A percentile compares a stretch with the other conserved stretches of the same genome.
phyloP scores from a whole-genome alignment of 2,113 vertebrate species.

The Malurus elegans region DNA sequence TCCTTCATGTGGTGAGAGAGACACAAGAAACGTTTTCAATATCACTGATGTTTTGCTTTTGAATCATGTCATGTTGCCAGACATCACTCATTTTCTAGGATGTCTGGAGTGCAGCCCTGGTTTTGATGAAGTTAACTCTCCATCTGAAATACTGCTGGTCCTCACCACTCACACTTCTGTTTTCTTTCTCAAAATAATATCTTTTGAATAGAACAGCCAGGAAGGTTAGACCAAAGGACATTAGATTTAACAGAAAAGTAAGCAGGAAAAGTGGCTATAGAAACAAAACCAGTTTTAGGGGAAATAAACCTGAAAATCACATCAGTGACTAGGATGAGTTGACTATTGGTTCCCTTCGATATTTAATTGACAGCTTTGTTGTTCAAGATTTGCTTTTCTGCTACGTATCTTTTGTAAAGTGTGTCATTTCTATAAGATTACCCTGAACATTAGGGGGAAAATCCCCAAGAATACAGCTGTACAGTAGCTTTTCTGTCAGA shows the following conservation, averaged over 20 bases:
- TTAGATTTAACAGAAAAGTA: background rate
- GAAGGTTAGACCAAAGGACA: background rate
- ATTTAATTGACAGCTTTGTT: background rate
- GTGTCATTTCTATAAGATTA: background rate
- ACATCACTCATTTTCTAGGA: background rate
- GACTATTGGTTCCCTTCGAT: background rate
- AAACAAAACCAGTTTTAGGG: background rate
- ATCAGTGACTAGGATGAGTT: background rate
- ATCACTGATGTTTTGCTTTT: background rate
- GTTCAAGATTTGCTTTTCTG: background rate
- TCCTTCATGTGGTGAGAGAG: background rate
- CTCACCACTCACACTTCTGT: background rate
- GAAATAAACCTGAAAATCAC: background rate
- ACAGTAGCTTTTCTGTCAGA: background rate
- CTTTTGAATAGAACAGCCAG: background rate
- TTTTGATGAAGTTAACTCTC: background rate
- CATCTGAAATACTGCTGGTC: background rate
- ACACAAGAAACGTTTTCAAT: background rate
- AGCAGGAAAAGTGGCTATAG: background rate
- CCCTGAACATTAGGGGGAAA: background rate
- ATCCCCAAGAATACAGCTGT: rapidly evolving
- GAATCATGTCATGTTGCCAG: background rate
- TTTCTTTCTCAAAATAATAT: background rate
- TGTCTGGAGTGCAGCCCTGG: background rate
- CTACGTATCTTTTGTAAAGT: background rate